Evolutionary conservation across 2,113 vertebrate species (phyloP).

Genomic region (Pygoscelis antarcticus): DNA sequence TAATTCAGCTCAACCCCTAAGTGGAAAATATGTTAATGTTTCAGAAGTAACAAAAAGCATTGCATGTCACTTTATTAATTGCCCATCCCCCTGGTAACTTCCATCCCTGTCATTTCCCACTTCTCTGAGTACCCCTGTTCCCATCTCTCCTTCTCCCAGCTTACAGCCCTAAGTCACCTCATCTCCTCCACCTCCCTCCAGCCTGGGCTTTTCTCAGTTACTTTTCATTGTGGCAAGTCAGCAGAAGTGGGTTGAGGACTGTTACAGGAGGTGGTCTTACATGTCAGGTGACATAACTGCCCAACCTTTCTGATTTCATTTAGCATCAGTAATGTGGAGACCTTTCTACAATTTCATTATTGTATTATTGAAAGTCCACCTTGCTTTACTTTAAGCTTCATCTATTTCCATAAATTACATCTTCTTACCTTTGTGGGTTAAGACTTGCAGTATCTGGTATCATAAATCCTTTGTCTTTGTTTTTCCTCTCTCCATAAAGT

Average conservation of each 20-base stretch:
- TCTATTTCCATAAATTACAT: not conserved
- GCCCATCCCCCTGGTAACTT: not conserved
- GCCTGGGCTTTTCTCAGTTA: not conserved
- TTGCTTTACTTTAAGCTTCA: not conserved
- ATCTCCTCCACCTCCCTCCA: not conserved
- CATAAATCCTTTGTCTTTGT: not conserved
- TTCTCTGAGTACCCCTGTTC: not conserved
- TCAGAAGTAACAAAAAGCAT: not conserved
- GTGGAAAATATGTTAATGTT: not conserved
- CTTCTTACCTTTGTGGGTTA: not conserved
- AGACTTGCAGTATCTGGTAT: not conserved
- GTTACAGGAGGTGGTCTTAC: not conserved
- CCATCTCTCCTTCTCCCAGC: not conserved
- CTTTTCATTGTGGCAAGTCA: not conserved
- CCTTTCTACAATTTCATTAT: not conserved
- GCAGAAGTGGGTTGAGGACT: not conserved
- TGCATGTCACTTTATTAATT: not conserved
- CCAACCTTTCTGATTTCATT: not conserved
- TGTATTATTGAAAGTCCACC: not conserved
- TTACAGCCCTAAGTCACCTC: not conserved
- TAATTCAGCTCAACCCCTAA: not conserved
- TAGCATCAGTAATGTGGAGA: not conserved
- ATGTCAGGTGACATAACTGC: not conserved
- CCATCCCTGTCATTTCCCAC: not conserved
- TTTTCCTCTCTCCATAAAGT: not conserved